Percentiles rank a stretch among this genome's conserved stretches.
Evolutionary conservation across 2,888 invertebrate genomes (phyloP).

Genomic region (Strigamia crassipes): DNA sequence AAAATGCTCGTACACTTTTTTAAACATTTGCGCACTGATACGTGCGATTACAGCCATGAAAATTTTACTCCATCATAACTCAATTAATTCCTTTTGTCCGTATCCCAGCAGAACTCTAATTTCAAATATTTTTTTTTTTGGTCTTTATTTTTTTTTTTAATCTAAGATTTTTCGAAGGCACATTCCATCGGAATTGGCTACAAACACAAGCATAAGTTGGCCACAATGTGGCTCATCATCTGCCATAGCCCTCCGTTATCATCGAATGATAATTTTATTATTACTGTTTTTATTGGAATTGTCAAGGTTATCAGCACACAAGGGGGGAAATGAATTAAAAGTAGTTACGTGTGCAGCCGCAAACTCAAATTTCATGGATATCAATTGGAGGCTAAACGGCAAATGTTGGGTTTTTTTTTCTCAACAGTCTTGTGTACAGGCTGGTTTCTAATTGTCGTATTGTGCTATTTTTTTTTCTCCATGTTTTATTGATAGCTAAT

Average conservation of each 20-base stretch:
- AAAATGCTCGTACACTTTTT: slow-evolving; percentile 32
- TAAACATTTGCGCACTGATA: background rate
- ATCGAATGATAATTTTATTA: background rate
- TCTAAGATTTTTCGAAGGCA: background rate
- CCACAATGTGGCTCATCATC: slow-evolving; percentile 34
- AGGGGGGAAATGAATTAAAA: background rate
- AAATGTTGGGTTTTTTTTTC: slow-evolving; percentile 18
- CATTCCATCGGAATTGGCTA: slow-evolving; percentile 25
- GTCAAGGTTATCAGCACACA: background rate
- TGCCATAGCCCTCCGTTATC: background rate
- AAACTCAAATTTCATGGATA: slow-evolving; percentile 13
- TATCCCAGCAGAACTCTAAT: background rate
- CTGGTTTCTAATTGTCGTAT: slow-evolving; percentile 18
- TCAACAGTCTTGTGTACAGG: slow-evolving; percentile 34
- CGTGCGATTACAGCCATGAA: slow-evolving; percentile 12
- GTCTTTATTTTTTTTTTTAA: background rate
- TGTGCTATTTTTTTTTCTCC: background rate
- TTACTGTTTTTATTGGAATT: background rate
- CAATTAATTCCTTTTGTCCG: background rate
- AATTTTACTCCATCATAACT: slow-evolving; percentile 8
- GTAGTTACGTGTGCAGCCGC: background rate
- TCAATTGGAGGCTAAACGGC: slow-evolving; percentile 14
- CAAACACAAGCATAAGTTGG: slow-evolving; percentile 22
- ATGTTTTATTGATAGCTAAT: background rate
- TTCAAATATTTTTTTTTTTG: background rate